phyloP scores from a whole-genome alignment of 2,113 vertebrate genomes.

The Dipodomys stephensi region DNA sequence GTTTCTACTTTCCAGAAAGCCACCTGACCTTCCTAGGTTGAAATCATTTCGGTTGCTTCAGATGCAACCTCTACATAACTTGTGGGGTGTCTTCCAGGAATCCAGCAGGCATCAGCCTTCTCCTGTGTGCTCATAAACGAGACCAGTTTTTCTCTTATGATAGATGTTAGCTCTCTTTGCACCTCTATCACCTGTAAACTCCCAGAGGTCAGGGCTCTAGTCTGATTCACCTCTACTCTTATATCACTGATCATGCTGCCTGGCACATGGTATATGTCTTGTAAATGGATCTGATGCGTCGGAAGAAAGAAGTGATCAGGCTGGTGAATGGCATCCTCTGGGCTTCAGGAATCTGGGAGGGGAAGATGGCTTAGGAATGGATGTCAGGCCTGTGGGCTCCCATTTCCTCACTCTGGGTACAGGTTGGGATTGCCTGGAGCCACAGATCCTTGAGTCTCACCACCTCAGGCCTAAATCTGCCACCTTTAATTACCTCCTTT shows the following conservation, averaged over 20 bases:
- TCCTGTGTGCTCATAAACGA: rapidly evolving
- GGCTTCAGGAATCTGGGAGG: conserved; percentile 31
- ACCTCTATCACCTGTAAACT: background rate
- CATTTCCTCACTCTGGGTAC: conserved; percentile 50
- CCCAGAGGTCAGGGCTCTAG: background rate
- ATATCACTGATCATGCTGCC: background rate
- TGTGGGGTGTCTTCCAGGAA: background rate
- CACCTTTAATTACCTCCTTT: background rate
- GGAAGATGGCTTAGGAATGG: background rate
- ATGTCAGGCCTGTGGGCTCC: conserved; percentile 50
- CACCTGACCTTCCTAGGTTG: background rate
- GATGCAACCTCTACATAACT: background rate
- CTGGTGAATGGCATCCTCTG: background rate
- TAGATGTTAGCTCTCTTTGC: background rate
- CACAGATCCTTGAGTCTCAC: conserved; percentile 71
- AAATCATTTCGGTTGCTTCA: background rate
- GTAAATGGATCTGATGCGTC: background rate
- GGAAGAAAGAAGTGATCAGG: background rate
- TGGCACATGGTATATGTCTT: background rate
- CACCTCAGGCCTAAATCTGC: conserved; percentile 69
- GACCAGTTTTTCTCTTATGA: background rate
- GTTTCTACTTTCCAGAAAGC: background rate
- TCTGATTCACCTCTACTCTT: background rate
- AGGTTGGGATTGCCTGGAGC: conserved; percentile 52
- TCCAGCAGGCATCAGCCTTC: background rate